Conservation (phyloP, 2,888 invertebrate genomes). For the Andrena marginata region DNA sequence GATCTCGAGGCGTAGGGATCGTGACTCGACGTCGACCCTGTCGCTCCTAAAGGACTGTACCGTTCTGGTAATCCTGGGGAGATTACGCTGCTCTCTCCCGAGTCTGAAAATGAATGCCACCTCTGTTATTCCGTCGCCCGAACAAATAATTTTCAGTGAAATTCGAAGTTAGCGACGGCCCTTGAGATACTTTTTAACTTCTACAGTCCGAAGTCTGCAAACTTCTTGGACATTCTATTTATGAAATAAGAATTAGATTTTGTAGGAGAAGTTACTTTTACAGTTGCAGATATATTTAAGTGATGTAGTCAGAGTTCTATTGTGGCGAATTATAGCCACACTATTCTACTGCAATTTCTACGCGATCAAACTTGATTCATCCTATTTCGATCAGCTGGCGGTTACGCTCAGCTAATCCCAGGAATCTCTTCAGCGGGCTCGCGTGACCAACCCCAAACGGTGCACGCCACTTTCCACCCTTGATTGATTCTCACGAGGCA, state of each 20-base stretch:
- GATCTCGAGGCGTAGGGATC: constrained; percentile 82
- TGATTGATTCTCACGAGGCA: constrained; percentile 65
- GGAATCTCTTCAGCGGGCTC: constrained; percentile 63
- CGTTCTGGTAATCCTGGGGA: constrained; percentile 84
- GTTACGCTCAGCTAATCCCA: constrained; percentile 64
- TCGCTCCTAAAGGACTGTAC: constrained; percentile 82
- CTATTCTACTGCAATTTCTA: constrained; percentile 37
- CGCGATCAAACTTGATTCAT: constrained; percentile 49
- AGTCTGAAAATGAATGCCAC: constrained; percentile 76
- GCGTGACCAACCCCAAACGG: constrained; percentile 34
- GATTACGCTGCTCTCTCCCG: constrained; percentile 83
- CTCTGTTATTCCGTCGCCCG: constrained; percentile 4
- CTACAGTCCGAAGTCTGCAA: too few relatives aligned
- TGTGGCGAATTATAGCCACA: too few relatives aligned
- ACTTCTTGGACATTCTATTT: not conserved
- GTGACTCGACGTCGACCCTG: constrained; percentile 81
- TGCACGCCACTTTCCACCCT: constrained; percentile 27
- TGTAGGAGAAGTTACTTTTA: too few relatives aligned
- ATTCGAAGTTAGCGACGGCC: too few relatives aligned
- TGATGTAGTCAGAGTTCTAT: too few relatives aligned
- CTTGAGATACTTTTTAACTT: too few relatives aligned
- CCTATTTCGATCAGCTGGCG: constrained; percentile 63
- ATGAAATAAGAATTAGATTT: not conserved
- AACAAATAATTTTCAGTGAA: too few relatives aligned
- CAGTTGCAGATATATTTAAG: too few relatives aligned